phyloP scores from a whole-genome alignment of 2,113 vertebrate genomes.

The Montifringilla adamsi region DNA sequence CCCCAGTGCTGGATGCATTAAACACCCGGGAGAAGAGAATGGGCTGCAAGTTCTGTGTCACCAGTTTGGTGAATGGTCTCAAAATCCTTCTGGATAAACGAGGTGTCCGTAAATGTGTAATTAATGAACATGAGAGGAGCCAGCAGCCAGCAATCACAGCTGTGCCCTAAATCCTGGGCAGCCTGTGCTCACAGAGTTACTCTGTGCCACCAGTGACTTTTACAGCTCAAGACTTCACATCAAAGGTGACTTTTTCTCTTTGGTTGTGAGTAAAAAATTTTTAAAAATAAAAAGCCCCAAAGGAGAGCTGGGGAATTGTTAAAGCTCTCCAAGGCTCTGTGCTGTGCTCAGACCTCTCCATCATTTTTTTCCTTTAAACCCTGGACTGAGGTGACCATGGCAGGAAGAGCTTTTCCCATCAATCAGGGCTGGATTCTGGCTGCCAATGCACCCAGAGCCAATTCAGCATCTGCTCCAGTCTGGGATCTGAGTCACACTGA shows the following conservation, averaged over 20 bases:
- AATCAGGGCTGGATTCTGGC: neutral
- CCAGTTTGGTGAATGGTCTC: neutral
- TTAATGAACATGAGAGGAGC: neutral
- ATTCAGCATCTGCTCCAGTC: neutral
- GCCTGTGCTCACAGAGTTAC: neutral
- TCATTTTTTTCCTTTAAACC: neutral
- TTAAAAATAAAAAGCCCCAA: neutral
- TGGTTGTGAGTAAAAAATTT: neutral
- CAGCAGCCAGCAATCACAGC: neutral
- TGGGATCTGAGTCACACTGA: neutral
- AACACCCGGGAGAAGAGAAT: accelerated
- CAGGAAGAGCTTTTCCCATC: neutral
- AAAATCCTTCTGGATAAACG: neutral
- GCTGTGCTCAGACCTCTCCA: neutral
- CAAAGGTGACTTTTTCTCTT: neutral
- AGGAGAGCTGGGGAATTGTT: neutral
- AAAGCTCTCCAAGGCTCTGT: neutral
- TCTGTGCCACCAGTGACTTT: neutral
- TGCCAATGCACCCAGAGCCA: neutral
- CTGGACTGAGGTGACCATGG: neutral
- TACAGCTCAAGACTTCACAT: neutral
- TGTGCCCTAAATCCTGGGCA: neutral
- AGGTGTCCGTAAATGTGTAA: neutral
- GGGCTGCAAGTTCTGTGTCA: no score
- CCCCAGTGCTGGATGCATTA: neutral